phyloP scores from a whole-genome alignment of 2,888 invertebrate species.

The Aromia moschata region DNA sequence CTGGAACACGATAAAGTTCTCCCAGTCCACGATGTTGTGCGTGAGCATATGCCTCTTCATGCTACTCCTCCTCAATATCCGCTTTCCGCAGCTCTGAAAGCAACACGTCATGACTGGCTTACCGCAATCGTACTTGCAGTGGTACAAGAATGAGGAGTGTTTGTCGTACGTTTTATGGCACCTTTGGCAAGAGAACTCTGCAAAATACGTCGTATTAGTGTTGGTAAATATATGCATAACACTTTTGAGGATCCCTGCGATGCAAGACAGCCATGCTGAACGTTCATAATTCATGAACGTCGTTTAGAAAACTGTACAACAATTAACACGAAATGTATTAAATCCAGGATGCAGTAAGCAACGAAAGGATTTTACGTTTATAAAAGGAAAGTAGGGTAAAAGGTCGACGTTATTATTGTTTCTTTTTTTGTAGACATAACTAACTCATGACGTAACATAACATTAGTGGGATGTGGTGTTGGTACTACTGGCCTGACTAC shows the following conservation, averaged over 20 bases:
- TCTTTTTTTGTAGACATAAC: too few species aligned
- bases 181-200: constrained; percentile 9
- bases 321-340: too few species aligned
- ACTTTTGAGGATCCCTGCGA: background rate
- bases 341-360: too few species aligned
- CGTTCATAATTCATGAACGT: too few species aligned
- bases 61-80: constrained; percentile 23
- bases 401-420: too few species aligned
- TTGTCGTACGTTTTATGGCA: constrained; percentile 24
- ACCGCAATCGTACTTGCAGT: constrained; percentile 27
- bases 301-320: too few species aligned
- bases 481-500: too few species aligned
- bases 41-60: constrained; percentile 31
- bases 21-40: constrained; percentile 27
- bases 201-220: background rate
- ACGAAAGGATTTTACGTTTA: too few species aligned
- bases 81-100: constrained; percentile 17
- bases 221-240: background rate
- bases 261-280: too few species aligned
- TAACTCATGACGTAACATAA: too few species aligned
- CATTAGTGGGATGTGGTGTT: too few species aligned
- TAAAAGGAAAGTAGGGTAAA: too few species aligned
- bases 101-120: constrained; percentile 20
- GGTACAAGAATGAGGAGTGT: constrained; percentile 18
- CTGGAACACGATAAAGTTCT: constrained; percentile 10